A percentile compares a stretch with the other conserved stretches of the same genome.
phyloP scores from a whole-genome alignment of 1,140 invertebrate species.

The Drosophila burlai region DNA sequence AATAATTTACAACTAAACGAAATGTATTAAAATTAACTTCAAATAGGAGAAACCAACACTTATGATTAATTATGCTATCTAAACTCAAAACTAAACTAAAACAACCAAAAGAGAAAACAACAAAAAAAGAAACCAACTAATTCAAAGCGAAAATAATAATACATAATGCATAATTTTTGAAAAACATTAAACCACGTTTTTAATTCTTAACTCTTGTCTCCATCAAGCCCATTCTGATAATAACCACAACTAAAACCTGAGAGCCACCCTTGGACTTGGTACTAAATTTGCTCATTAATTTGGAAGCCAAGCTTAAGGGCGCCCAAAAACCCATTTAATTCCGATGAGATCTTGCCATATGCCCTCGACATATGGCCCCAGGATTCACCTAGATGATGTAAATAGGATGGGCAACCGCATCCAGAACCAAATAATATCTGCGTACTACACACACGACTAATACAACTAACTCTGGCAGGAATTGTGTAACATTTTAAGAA shows the following conservation, averaged over 20 bases:
- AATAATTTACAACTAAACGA: conserved; percentile 79
- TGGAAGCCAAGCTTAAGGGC: conserved; percentile 43
- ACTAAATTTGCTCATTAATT: conserved; percentile 27
- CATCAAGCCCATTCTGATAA: conserved; percentile 27
- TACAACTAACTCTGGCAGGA: conserved; percentile 43
- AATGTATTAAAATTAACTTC: conserved; percentile 80
- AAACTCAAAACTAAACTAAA: conserved; percentile 64
- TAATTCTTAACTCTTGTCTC: conserved; percentile 20
- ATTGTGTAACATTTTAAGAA: conserved; percentile 48
- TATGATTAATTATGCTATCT: conserved; percentile 74
- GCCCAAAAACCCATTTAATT: neutral
- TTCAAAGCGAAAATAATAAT: conserved; percentile 70
- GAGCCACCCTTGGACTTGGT: conserved; percentile 33
- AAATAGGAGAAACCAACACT: conserved; percentile 57
- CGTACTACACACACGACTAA: conserved; percentile 38
- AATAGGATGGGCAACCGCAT: conserved; percentile 51
- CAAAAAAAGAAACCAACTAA: conserved; percentile 44
- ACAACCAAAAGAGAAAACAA: conserved; percentile 12
- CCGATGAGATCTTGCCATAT: conserved; percentile 44
- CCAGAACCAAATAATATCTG: conserved; percentile 58
- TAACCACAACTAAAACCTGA: conserved; percentile 32
- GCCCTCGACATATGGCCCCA: conserved; percentile 34
- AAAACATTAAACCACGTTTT: conserved; percentile 60
- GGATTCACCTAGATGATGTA: conserved; percentile 23
- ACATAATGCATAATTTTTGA: conserved; percentile 75